Percentiles rank a stretch among this genome's conserved stretches.
Evolutionary conservation across 92 coral and sea anemone genomes (phyloP).

Genomic region (Isaurus tuberculatus): DNA sequence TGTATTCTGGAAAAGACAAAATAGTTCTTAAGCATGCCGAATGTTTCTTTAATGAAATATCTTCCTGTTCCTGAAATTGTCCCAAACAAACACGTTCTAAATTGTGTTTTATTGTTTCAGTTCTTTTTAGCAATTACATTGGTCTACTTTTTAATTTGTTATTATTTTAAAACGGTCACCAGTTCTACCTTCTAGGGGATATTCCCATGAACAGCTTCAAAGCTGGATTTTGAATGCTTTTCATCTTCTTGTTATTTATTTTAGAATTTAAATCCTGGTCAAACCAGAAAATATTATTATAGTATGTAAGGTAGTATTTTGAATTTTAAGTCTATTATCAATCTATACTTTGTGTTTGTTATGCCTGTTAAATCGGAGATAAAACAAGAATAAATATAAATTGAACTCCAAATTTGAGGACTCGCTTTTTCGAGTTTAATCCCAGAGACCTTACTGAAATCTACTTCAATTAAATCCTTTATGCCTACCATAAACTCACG

Average conservation of each 20-base stretch:
- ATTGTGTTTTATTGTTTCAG: background rate
- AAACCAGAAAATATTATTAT: constrained; percentile 1
- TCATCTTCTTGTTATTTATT: constrained; percentile 26
- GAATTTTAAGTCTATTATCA: background rate
- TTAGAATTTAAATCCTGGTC: constrained; percentile 20
- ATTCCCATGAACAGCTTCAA: constrained; percentile 24
- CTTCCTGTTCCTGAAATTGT: too few species aligned
- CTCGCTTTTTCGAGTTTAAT: too few species aligned
- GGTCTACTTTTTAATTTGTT: background rate
- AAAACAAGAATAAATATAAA: too few species aligned
- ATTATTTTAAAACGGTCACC: constrained; percentile 5
- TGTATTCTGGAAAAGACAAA: too few species aligned
- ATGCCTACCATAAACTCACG: too few species aligned
- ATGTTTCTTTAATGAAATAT: too few species aligned
- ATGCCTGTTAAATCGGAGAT: too few species aligned
- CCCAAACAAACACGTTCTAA: too few species aligned
- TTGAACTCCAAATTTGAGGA: too few species aligned
- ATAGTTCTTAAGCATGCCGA: too few species aligned
- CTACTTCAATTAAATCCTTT: too few species aligned
- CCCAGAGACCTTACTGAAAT: too few species aligned
- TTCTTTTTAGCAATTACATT: background rate
- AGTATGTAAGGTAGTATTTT: background rate
- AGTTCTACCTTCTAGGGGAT: background rate
- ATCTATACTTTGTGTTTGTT: background rate
- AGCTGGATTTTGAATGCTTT: constrained; percentile 42